Evolutionary conservation across 2,888 invertebrate species (phyloP), one percentile per base, ranked within the genome.

Genomic region (Villa cingulata): DNA sequence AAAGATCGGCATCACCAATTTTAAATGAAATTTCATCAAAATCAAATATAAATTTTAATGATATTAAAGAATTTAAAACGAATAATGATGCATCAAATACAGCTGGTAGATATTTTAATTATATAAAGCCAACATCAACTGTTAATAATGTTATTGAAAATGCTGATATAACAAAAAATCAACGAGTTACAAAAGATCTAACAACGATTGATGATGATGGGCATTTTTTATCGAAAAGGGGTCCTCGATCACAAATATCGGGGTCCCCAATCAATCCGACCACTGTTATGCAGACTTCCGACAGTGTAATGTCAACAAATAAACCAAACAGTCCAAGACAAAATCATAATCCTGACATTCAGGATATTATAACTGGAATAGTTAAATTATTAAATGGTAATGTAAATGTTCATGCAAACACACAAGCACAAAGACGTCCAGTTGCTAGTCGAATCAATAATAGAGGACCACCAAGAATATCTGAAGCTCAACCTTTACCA

Each of bases 361-460:
- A 90, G 64, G 89, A 91, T 59, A 89, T 91, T 29, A 87, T 91
- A 34, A 86, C 86, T 2, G 90, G 90, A 10, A 83, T 91, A 43
- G 89, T 90, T 0, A 89, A 90, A 63, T 65, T 91, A 14, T 70
- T 91, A 2, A 89, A 91, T 54, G 90, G 90, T 1, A 89, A 90
- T 58, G 88, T 88, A 0, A 88, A 88, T 58, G 86, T 88, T 0
- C 84, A 81, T 62, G 83, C 83, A 0, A 86, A 84, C 55, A 81
- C 83, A 0, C 80, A 79, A 48, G 69, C 71, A 15, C 76, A 77
- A 1, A 72, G 85, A 48, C 71, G 85, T 15, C 86, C 86, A 0
- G 70, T 81, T 58, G 76, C 79, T 20, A 82, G 83, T 4, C 73
- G 91, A 51, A 91, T 92, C 16, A 92, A 92, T 60, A 89, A 92